These are phyloP conservation scores for Pocillopora grandis DNA, from an alignment of 92 coral and sea anemone species.

Conservation along the genomic window DNA sequence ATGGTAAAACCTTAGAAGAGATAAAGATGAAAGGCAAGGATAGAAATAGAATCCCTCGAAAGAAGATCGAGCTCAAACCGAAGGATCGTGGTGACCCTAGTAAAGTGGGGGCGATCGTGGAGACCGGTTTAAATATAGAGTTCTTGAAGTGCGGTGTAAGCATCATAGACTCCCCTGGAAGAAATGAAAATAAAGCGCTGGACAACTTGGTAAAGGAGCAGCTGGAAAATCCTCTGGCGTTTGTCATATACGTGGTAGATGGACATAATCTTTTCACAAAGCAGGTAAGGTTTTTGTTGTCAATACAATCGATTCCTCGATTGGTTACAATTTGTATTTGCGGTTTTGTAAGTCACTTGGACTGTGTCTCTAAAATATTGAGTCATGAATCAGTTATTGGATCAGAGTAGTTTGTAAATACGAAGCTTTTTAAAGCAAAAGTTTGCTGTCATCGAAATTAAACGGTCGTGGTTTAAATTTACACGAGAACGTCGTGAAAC, in stretches of 20 bases:
- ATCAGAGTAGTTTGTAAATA: too few species aligned
- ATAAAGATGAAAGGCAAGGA: constrained; percentile 19
- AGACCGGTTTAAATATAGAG: constrained; percentile 54
- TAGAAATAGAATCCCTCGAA: constrained; percentile 54
- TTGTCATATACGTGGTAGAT: constrained; percentile 68
- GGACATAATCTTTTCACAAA: constrained; percentile 67
- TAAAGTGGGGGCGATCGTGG: constrained; percentile 58
- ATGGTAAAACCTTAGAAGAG: constrained; percentile 34
- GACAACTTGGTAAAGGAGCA: constrained; percentile 66
- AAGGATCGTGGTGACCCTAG: constrained; percentile 56
- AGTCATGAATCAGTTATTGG: too few species aligned
- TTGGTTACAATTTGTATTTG: not conserved
- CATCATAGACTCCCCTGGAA: constrained; percentile 72
- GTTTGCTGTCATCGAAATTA: too few species aligned
- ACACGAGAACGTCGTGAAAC: too few species aligned
- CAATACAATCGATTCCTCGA: not conserved
- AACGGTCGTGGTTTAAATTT: too few species aligned
- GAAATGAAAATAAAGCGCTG: constrained; percentile 61
- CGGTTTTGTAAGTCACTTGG: too few species aligned
- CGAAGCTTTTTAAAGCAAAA: too few species aligned
- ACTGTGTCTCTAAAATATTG: too few species aligned
- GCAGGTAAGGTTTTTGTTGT: constrained; percentile 35
- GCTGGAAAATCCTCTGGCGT: constrained; percentile 58
- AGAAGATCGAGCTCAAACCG: constrained; percentile 52
- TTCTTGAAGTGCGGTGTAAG: constrained; percentile 69